These are phyloP conservation scores for Gyps fulvus DNA, from an alignment of 2,113 vertebrate genomes.

Conservation along the genomic window DNA sequence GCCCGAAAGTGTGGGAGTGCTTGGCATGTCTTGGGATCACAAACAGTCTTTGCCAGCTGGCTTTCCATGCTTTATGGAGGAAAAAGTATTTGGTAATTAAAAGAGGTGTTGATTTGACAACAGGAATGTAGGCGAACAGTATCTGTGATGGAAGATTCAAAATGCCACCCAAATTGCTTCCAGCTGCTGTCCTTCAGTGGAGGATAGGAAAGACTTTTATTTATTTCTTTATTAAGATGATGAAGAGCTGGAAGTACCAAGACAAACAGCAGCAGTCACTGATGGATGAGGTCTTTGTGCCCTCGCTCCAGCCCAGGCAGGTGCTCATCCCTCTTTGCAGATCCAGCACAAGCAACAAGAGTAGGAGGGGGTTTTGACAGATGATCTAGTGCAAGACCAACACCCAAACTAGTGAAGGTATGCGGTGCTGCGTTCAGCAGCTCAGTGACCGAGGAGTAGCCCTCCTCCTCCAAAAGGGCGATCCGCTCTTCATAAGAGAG, in stretches of 20 bases:
- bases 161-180: background rate
- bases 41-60: background rate
- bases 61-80: background rate
- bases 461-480: background rate
- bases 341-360: background rate
- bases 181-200: background rate
- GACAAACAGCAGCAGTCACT: background rate
- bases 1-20: background rate
- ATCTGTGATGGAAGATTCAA: background rate
- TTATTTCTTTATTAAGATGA: background rate
- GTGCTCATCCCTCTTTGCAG: background rate
- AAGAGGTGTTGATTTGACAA: background rate
- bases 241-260: background rate
- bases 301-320: background rate
- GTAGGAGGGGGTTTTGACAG: background rate
- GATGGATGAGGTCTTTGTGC: background rate
- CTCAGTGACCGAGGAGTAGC: background rate
- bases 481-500: background rate
- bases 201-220: background rate
- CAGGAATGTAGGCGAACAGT: fast-evolving
- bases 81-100: background rate
- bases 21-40: background rate
- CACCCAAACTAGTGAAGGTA: background rate
- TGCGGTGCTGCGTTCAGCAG: background rate
- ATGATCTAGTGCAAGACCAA: background rate